Percentiles rank a stretch among this genome's conserved stretches.
Evolutionary conservation across 1,140 invertebrate genomes (phyloP).

Genomic region (Macrostomum lignano): DNA sequence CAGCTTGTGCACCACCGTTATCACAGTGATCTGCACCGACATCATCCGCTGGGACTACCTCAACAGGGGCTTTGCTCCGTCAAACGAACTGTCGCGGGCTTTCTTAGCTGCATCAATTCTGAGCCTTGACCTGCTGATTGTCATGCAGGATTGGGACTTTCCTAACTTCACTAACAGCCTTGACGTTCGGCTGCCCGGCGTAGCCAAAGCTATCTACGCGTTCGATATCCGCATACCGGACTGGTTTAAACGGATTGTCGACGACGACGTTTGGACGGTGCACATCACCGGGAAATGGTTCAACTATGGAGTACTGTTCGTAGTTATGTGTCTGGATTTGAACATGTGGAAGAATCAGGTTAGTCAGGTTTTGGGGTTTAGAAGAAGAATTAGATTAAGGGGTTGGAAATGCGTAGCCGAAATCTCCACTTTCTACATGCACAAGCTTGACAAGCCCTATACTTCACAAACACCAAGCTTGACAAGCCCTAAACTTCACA

Average conservation of each 20-base stretch:
- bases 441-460: too few species aligned
- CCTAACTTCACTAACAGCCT: slow-evolving; percentile 33
- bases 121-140: slow-evolving; percentile 33
- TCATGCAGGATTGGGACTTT: slow-evolving; percentile 37
- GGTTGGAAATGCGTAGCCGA: too few species aligned
- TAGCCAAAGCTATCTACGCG: slow-evolving; percentile 28
- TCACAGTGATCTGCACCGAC: slow-evolving; percentile 32
- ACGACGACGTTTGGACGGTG: slow-evolving; percentile 22
- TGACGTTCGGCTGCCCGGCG: slow-evolving; percentile 33
- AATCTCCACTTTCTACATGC: too few species aligned
- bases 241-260: slow-evolving; percentile 13
- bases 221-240: slow-evolving; percentile 19
- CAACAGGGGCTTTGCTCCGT: slow-evolving; percentile 31
- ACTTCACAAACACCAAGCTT: too few species aligned
- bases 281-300: slow-evolving; percentile 33
- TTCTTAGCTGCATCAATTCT: slow-evolving; percentile 34
- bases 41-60: slow-evolving; percentile 32
- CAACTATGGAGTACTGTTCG: slow-evolving; percentile 33
- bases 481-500: too few species aligned
- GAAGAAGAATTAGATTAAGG: too few species aligned
- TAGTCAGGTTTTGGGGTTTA: too few species aligned
- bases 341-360: slow-evolving; percentile 38
- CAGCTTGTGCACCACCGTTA: slow-evolving; percentile 27
- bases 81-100: slow-evolving; percentile 31
- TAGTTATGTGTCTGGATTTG: slow-evolving; percentile 33